Evolutionary conservation across 1,140 invertebrate genomes (phyloP), one percentile per base, ranked within the genome.

Genomic region (Epicauta chinensis): DNA sequence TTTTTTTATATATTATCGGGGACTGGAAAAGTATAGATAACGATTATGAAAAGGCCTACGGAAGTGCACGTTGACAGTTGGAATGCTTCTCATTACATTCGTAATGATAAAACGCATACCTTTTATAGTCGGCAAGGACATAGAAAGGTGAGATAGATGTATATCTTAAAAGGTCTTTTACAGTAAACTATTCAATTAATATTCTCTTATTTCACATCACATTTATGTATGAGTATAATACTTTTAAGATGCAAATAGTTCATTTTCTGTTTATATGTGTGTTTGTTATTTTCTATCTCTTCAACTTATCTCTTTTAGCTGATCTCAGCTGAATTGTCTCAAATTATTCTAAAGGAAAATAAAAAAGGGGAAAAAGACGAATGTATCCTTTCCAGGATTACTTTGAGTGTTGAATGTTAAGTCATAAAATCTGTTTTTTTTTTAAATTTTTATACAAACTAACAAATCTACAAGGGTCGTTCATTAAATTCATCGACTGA

Each of bases 341-440:
- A 29, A 49, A 47, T 47, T 36, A 47, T 47, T 37, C 34, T 37
- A 34, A 10, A 34, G 32, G 6, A 11, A 40, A 47, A 49, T 29
- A 49, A 49, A 36, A 48, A n/a, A n/a, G 30, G 35, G 29, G 46
- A 39, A 49, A 49, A 49, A 40, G 46, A 41, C 23, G 15, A 36
- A 49, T 36, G 39, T 49, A 49, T 49, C 46, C 46, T 36, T 49
- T 49, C 40, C 37, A 49, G 36, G 23, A 49, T 49, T 49, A 49
- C 46, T 49, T 49, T 49, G 46, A 40, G 46, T 49, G 37, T 36
- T 39, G 46, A 32, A 49, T 39, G n/a, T n/a, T n/a, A n/a, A n/a
- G n/a, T n/a, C n/a, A n/a, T n/a, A n/a, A n/a, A n/a, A n/a, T n/a
- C n/a, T n/a, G n/a, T n/a, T n/a, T n/a, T n/a, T n/a, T n/a, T n/a